Base-by-base conservation (phyloP, 2,888 invertebrate species). In the Lithodes maja region DNA sequence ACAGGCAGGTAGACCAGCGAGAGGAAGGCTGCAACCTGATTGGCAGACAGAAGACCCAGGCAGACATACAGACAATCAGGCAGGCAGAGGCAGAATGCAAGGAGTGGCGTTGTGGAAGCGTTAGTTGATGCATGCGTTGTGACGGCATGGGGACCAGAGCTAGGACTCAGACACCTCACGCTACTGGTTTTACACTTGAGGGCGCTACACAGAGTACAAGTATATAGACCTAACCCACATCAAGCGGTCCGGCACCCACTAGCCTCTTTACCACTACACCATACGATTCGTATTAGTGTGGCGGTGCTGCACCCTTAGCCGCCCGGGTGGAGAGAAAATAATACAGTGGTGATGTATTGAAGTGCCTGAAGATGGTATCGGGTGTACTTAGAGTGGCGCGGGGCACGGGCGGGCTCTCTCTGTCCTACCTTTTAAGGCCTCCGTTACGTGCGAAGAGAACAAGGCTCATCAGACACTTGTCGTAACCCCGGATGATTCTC, bases 161-260 rank as follows among this genome's bases (percentile, higher is more conserved):
- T 55, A 17, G 82, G 81, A 75, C 53, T 75, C 85, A 74, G 82
- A 85, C 88, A 85, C 88, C 88, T 89, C 82, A 80, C 81, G 88
- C 88, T 89, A 89, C 88, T 89, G 88, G 88, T 89, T 85, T 89
- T 89, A 89, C 88, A 89, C 88, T 89, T 85, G 77, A 55, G 81
- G 75, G 78, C 85, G 80, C 55, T 50, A 68, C 68, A 50, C 33
- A 53, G 52, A 15, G 7, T 52, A 33, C 33, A 53, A 77, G 54
- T n/a, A 9, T 53, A 81, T 68, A 33, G 88, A 81, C 88, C 50
- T 69, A 89, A 77, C 85, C 74, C 88, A 17, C 85, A 2, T 17
- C 74, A 15, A 9, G n/a, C 49, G 81, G 15, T n/a, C n/a, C 33
- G 15, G 9, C 12, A 49, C 68, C 81, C 33, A 33, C 82, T 68